Conservation (phyloP, 1,140 invertebrate genomes). For the Drosophila ercepeae region DNA sequence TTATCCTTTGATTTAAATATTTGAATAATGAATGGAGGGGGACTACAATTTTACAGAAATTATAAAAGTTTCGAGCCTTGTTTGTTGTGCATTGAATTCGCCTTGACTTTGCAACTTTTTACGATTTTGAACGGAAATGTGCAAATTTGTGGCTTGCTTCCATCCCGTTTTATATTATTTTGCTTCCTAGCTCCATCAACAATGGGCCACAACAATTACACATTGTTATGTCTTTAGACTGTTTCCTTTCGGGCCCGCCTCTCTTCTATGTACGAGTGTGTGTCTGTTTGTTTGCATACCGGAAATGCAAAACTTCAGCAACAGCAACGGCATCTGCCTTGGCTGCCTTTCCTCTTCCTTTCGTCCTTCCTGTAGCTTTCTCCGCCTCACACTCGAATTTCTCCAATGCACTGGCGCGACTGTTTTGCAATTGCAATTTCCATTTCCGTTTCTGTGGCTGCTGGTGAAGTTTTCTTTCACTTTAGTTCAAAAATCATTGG, state of each 20-base stretch:
- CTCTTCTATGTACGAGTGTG: constrained; percentile 1
- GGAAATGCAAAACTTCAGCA: constrained; percentile 79
- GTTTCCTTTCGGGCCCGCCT: constrained; percentile 25
- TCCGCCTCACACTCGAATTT: constrained; percentile 12
- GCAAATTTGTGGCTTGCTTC: constrained; percentile 31
- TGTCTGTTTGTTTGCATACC: constrained; percentile 65
- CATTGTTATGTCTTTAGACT: constrained; percentile 71
- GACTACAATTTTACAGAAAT: too few species aligned
- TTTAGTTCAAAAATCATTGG: not conserved
- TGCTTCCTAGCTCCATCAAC: constrained; percentile 68
- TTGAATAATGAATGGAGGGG: not conserved
- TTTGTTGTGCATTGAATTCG: too few species aligned
- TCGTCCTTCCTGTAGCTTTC: not conserved
- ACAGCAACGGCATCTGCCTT: constrained; percentile 47
- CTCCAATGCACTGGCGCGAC: constrained; percentile 44
- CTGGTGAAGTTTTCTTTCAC: too few species aligned
- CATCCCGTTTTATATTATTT: constrained; percentile 14
- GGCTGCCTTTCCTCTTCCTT: constrained; percentile 11
- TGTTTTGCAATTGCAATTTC: constrained; percentile 71
- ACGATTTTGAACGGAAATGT: constrained; percentile 70
- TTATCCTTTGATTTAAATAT: not conserved
- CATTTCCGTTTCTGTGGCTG: constrained; percentile 65
- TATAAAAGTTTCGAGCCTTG: too few species aligned
- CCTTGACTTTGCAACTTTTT: not conserved
- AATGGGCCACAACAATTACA: constrained; percentile 76